Base-by-base conservation (phyloP, 2,888 invertebrate genomes). In the Amblyjoppa proteus region DNA sequence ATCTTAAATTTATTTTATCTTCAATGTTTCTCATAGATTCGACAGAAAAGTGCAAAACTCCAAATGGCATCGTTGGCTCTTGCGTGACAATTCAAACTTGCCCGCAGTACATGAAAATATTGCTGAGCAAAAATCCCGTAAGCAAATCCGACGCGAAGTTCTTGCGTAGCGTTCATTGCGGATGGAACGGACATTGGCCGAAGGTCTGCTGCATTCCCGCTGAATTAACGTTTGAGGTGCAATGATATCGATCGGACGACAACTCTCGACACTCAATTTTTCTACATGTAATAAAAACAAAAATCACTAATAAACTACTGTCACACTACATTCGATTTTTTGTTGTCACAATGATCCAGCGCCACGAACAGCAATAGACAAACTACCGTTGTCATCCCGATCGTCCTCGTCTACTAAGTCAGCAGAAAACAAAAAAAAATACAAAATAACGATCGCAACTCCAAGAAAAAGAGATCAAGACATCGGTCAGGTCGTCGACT, bases 401-500 rank as follows among this genome's bases (percentile, higher is more conserved):
- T 38, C 31, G 16, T 1, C 9, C 7, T 20, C 70, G n/a, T 31
- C 25, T 5, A 56, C 6, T 20, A 9, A 38, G 20, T 16, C 41
- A 56, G 41, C 11, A 1, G 0, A 56, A 41, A n/a, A n/a, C n/a
- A n/a, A 2, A 58, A n/a, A 41, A 38, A 74, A 61, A 31, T 28
- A 61, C 56, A 2, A 1, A 13, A 25, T 7, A 7, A 74, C 58
- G 16, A 38, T 41, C 56, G 38, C 58, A 11, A 11, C 13, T n/a
- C 31, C 9, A 61, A n/a, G 38, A 74, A 74, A 38, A 61, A 61
- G 28, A 16, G 61, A 61, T 61, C 61, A 58, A 51, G n/a, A 20
- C 71, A 71, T 71, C 61, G 58, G 61, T 74, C 58, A 45, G 58
- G 34, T 74, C 74, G 28, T 31, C 41, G 28, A 31, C 20, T 64